Evolutionary conservation across 2,888 invertebrate species (phyloP).

Genomic region (Phorcus lineatus): DNA sequence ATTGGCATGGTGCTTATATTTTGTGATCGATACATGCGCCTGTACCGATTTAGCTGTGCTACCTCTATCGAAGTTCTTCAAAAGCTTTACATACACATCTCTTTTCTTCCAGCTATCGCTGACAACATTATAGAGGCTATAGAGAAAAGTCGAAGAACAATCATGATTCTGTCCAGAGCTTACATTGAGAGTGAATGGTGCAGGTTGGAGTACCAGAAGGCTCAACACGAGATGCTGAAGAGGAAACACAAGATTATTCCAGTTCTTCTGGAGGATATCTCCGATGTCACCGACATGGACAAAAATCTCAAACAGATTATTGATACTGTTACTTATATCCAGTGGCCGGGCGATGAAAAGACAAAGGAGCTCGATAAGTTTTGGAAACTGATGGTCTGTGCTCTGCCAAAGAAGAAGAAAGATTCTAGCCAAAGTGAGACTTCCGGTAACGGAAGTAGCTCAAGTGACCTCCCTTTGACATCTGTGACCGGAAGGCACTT

Average conservation of each 20-base stretch:
- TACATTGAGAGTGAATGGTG: conserved; percentile 65
- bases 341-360: conserved; percentile 53
- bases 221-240: conserved; percentile 67
- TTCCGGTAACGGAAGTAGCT: conserved; percentile 2
- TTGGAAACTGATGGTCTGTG: conserved; percentile 56
- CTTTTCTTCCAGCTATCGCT: conserved; percentile 61
- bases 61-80: too few species aligned
- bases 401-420: conserved; percentile 54
- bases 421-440: background rate
- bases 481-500: background rate
- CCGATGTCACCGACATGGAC: conserved; percentile 45
- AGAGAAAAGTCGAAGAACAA: conserved; percentile 60
- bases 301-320: conserved; percentile 55
- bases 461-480: conserved; percentile 22
- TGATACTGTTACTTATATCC: conserved; percentile 56
- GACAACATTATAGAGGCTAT: conserved; percentile 63
- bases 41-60: too few species aligned
- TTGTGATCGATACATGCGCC: too few species aligned
- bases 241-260: conserved; percentile 65
- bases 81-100: too few species aligned
- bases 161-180: conserved; percentile 54
- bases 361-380: conserved; percentile 47
- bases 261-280: conserved; percentile 54
- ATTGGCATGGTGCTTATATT: too few species aligned
- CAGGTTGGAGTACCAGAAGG: conserved; percentile 64